Conservation (phyloP, 1,140 invertebrate genomes). For the Xylocopa sonorina region DNA sequence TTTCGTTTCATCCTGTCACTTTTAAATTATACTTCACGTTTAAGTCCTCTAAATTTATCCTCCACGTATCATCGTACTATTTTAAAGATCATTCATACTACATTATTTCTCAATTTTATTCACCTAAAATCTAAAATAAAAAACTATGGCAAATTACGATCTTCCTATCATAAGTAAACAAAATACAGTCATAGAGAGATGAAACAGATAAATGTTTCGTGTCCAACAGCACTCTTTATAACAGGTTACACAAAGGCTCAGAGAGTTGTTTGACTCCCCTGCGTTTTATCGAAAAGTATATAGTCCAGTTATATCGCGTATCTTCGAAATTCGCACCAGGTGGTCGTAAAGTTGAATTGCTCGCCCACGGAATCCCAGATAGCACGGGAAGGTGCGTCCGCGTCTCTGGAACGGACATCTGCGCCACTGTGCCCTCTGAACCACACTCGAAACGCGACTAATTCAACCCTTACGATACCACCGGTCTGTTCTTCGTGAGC, state of each 20-base stretch:
- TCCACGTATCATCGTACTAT: no score
- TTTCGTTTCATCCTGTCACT: no score
- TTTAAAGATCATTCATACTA: no score
- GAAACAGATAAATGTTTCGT: no score
- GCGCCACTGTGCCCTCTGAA: neutral
- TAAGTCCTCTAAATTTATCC: no score
- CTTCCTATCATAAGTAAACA: no score
- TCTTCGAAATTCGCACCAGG: conserved; percentile 16
- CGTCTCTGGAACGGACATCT: conserved; percentile 10
- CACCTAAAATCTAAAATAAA: no score
- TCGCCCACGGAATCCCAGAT: conserved; percentile 7
- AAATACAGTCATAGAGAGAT: no score
- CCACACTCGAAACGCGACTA: neutral
- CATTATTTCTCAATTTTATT: no score
- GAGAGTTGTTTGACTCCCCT: neutral
- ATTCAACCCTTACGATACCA: neutral
- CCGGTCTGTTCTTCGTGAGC: neutral
- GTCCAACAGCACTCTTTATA: no score
- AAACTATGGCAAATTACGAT: no score
- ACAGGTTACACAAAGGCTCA: neutral
- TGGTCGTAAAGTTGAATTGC: conserved; percentile 35
- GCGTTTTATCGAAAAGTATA: conserved; percentile 23
- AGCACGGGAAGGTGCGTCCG: conserved; percentile 11
- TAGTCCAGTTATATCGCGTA: neutral
- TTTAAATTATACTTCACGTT: no score